These are phyloP conservation scores for Metalampra italica DNA, from an alignment of 2,888 invertebrate genomes.

Conservation along the genomic window DNA sequence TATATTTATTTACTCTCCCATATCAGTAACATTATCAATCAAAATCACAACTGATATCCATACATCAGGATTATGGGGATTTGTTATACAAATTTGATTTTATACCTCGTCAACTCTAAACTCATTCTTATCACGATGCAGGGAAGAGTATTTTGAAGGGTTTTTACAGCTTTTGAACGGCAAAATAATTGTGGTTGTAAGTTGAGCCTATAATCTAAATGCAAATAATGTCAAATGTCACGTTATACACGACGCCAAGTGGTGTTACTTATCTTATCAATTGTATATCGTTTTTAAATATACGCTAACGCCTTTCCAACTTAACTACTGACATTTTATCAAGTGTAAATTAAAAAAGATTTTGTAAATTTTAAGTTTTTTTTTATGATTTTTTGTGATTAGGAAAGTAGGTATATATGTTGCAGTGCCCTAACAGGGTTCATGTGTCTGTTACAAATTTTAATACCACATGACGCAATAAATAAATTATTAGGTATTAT, in stretches of 20 bases:
- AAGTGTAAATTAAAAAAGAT: no score
- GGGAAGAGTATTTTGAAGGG: not conserved
- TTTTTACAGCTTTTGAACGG: not conserved
- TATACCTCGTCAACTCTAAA: not conserved
- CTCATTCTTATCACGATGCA: not conserved
- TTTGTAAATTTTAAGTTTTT: no score
- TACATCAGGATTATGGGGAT: not conserved
- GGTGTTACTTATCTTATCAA: not conserved
- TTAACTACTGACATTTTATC: no score
- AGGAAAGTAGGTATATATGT: no score
- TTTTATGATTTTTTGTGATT: no score
- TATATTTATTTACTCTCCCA: not conserved
- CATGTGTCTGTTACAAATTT: no score
- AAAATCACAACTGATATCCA: not conserved
- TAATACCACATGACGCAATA: no score
- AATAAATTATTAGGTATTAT: no score
- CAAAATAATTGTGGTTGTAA: not conserved
- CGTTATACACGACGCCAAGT: not conserved
- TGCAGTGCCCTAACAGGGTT: no score
- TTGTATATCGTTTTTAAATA: no score
- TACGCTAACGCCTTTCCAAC: not conserved
- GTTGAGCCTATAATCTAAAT: not conserved
- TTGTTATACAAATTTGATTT: not conserved
- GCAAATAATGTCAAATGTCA: not conserved
- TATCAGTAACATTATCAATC: not conserved